phyloP scores from a whole-genome alignment of 2,888 invertebrate species.

The Thereva nobilitata region DNA sequence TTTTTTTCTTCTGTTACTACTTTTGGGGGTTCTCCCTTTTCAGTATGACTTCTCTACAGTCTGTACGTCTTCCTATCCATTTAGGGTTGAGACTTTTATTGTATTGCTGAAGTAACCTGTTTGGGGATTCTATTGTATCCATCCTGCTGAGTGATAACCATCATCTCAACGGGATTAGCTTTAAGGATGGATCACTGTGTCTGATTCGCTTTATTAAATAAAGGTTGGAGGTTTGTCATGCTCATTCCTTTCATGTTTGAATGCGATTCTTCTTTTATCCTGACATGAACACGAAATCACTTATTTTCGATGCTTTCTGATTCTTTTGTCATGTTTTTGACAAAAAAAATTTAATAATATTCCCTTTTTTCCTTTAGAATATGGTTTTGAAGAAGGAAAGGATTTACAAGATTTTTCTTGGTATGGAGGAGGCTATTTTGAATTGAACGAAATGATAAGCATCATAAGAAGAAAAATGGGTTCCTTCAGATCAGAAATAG shows the following conservation, averaged over 20 bases:
- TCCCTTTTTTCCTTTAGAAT: too few relatives aligned
- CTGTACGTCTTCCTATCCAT: neutral
- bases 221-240: conserved; percentile 18
- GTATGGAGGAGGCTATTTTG: too few relatives aligned
- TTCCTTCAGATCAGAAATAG: too few relatives aligned
- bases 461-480: too few relatives aligned
- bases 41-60: conserved; percentile 2
- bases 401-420: too few relatives aligned
- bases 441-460: too few relatives aligned
- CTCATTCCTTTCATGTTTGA: neutral
- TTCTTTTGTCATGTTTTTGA: too few relatives aligned
- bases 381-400: too few relatives aligned
- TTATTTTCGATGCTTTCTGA: too few relatives aligned
- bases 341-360: too few relatives aligned
- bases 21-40: neutral
- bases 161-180: conserved; percentile 28
- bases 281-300: conserved; percentile 1
- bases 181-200: conserved; percentile 10
- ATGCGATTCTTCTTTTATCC: conserved; percentile 5
- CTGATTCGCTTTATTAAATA: conserved; percentile 25
- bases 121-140: conserved; percentile 15
- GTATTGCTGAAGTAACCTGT: conserved; percentile 4
- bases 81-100: conserved; percentile 10
- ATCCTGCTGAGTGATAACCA: conserved; percentile 22
- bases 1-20: neutral